Evolutionary conservation across 92 coral and sea anemone species (phyloP).

Genomic region (Paragorgia papillata): DNA sequence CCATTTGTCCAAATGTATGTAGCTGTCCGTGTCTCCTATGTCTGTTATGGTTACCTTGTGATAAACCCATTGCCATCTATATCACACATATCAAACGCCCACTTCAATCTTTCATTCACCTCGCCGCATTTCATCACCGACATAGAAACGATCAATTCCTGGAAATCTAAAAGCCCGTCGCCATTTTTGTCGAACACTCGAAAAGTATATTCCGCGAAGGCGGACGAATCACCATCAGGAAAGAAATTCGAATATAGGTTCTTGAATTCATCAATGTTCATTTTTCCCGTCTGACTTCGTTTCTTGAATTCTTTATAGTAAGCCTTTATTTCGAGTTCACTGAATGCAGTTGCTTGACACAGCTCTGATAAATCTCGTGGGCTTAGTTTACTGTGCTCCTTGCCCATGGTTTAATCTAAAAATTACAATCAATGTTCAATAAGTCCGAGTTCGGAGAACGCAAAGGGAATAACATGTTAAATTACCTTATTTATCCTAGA

Average conservation of each 20-base stretch:
- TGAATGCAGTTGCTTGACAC: constrained; percentile 70
- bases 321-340: constrained; percentile 76
- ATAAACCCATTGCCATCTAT: constrained; percentile 41
- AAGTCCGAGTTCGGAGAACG: no score
- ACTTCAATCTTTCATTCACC: constrained; percentile 9
- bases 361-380: constrained; percentile 76
- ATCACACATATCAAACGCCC: constrained; percentile 43
- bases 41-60: constrained; percentile 40
- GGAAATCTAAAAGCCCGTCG: constrained; percentile 59
- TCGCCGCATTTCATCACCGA: constrained; percentile 36
- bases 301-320: constrained; percentile 93
- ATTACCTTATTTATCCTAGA: no score
- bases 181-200: constrained; percentile 86
- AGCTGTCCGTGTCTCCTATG: no score
- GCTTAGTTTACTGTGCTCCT: constrained; percentile 78
- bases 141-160: constrained; percentile 37
- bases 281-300: constrained; percentile 75
- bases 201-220: constrained; percentile 85
- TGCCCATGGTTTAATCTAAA: constrained; percentile 88
- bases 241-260: constrained; percentile 85
- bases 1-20: neutral
- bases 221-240: constrained; percentile 83
- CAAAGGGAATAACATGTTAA: no score
- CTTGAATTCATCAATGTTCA: constrained; percentile 71
- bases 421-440: no score